Evolutionary conservation across 2,113 vertebrate species (phyloP).

Genomic region (Nothoprocta pentlandii): DNA sequence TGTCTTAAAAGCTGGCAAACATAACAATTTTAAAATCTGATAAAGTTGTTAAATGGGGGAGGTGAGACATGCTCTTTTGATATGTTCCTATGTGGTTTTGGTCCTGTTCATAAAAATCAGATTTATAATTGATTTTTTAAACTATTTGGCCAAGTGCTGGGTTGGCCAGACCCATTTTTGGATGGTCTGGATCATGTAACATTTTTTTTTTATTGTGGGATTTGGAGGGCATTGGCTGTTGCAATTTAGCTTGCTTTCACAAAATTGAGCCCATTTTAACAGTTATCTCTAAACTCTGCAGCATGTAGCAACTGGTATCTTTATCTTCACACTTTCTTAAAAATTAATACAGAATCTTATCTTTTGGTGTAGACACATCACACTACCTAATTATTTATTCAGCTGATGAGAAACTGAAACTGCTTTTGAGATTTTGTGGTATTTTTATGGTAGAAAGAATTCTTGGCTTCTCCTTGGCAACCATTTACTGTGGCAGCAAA

Average conservation of each 20-base stretch:
- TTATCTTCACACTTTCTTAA: slow-evolving; percentile 58
- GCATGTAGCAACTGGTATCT: slow-evolving; percentile 47
- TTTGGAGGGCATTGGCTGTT: slow-evolving; percentile 60
- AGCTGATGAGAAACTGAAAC: slow-evolving; percentile 78
- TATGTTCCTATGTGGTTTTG: slow-evolving; percentile 39
- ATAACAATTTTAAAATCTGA: slow-evolving; percentile 30
- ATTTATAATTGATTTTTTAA: slow-evolving; percentile 19
- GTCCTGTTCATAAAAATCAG: slow-evolving; percentile 51
- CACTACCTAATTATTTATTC: slow-evolving; percentile 66
- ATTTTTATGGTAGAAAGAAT: slow-evolving; percentile 80
- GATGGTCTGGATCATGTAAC: slow-evolving; percentile 18
- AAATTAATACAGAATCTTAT: slow-evolving; percentile 53
- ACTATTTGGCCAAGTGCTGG: slow-evolving; percentile 30
- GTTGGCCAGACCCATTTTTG: slow-evolving; percentile 49
- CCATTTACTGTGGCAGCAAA: slow-evolving; percentile 80
- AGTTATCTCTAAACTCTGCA: background rate
- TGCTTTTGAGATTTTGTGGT: slow-evolving; percentile 83
- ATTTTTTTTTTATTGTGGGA: slow-evolving; percentile 51
- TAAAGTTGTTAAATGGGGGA: slow-evolving; percentile 61
- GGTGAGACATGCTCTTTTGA: slow-evolving; percentile 28
- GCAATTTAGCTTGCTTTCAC: slow-evolving; percentile 62
- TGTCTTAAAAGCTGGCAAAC: slow-evolving; percentile 68
- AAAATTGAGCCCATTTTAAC: slow-evolving; percentile 53
- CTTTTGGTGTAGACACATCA: slow-evolving; percentile 68
- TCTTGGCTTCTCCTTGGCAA: slow-evolving; percentile 84